Base-by-base conservation (phyloP, 2,888 invertebrate species). In the Crepidodera aurea region DNA sequence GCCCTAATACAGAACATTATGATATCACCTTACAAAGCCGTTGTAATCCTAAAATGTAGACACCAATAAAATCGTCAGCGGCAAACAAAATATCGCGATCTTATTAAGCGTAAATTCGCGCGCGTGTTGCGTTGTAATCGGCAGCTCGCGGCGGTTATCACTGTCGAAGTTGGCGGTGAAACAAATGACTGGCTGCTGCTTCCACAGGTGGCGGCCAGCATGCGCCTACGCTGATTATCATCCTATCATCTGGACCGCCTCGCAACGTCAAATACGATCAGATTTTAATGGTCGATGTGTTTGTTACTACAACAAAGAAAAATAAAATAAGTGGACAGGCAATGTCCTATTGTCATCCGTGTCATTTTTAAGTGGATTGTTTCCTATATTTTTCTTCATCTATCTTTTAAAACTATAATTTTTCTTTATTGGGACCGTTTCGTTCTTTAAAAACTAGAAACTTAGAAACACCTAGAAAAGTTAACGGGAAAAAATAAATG, bases 131-230 rank as follows among this genome's bases (percentile, higher is more conserved):
- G 37, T 40, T 18, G 27, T 13, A 8, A 48, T 8, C 19, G 10
- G 2, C 48, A 29, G 27, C 48, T 27, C 48, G 27, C 48, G 27
- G 16, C 25, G 27, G 15, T 16, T 27, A 48, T 7, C 48, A 48
- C 48, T 48, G 48, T 25, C 27, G 48, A 27, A 48, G 27, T 29
- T 48, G 48, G 27, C 48, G 48, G 48, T 13, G 48, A 13, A 15
- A 29, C 27, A 10, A 29, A 46, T 25, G 46, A 22, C 13, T 12
- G 46, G 25, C 15, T 29, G 48, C 12, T 48, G 29, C 48, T 48
- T 48, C 48, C 48, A 48, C 48, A 48, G 48, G 48, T 48, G 48
- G 48, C 25, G 48, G 48, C 16, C 29, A 29, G 27, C 7, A 29
- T 48, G 48, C 48, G 48, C 48, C 29, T 27, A 15, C 48, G 48